Base-by-base conservation (phyloP, 1,140 invertebrate species). In the Euura saliciscinereae region DNA sequence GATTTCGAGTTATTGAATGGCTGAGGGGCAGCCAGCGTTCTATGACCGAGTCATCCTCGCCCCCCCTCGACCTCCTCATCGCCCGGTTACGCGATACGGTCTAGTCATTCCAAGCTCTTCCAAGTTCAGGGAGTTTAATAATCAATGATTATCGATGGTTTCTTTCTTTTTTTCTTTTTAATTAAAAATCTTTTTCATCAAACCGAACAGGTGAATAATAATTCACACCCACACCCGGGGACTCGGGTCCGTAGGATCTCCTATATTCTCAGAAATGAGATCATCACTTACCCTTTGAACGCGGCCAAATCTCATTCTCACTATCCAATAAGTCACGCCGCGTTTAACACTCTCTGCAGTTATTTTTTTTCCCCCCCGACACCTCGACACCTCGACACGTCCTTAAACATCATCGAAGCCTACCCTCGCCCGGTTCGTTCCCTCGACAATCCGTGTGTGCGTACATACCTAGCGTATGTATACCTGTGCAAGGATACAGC, bases 281-380 rank as follows among this genome's bases (percentile, higher is more conserved):
- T 72, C 75, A 79, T 79, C 78, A 73, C 72, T 79, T 76, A 77
- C 76, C 75, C 75, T 76, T 77, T 76, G 69, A 68, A 64, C 67
- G 71, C 67, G 71, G 71, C 75, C 74, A 77, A 78, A 78, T 81
- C 79, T 81, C 78, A 80, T 80, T 82, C 79, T 76, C 51, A 59
- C 51, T 59, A 59, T 71, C 73, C 77, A 77, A 80, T 80, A 79
- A 80, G 78, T 80, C 79, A 80, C 75, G 77, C 76, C 79, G 74
- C 78, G 72, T 80, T 79, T 78, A 80, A 73, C 77, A 73, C 78
- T 79, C 79, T 74, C 74, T 71, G 76, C 74, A 76, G 76, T 78
- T 78, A 77, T 77, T 44, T 59, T 66, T 68, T 73, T 43, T 11
- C 66, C 66, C 8, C 65, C 51, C 80, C 73, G 76, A 71, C 70